These are phyloP conservation scores for Myocastor coypus DNA, from an alignment of 2,113 vertebrate genomes.

Conservation along the genomic window DNA sequence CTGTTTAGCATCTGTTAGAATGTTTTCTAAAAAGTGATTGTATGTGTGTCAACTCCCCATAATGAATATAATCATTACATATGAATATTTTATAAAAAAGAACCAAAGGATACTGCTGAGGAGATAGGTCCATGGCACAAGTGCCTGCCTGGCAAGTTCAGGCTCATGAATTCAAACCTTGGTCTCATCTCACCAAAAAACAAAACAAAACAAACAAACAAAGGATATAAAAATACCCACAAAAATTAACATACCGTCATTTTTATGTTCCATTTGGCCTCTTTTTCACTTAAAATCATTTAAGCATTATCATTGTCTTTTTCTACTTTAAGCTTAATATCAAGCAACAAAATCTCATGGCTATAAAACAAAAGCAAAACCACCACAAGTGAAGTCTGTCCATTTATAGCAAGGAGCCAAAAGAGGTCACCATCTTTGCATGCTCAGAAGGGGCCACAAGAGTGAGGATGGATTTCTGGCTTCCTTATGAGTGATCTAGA, in stretches of 20 bases:
- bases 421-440: conserved; percentile 79
- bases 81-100: neutral
- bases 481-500: neutral
- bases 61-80: neutral
- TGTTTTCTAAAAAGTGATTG: neutral
- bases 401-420: conserved; percentile 51
- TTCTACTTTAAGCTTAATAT: neutral
- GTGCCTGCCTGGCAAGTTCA: neutral
- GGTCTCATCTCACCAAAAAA: too few relatives aligned
- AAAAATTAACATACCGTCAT: too few relatives aligned
- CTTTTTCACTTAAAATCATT: neutral
- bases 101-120: neutral
- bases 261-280: neutral
- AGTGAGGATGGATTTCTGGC: neutral
- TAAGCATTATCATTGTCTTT: neutral
- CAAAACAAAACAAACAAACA: neutral
- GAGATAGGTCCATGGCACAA: neutral
- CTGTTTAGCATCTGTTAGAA: neutral
- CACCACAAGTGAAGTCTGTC: neutral
- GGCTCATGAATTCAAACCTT: neutral
- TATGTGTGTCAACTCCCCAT: neutral
- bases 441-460: neutral
- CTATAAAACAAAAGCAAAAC: neutral
- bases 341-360: neutral
- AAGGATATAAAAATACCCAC: too few relatives aligned